Conservation (phyloP, 2,888 invertebrate species). For the Dione vanillae region DNA sequence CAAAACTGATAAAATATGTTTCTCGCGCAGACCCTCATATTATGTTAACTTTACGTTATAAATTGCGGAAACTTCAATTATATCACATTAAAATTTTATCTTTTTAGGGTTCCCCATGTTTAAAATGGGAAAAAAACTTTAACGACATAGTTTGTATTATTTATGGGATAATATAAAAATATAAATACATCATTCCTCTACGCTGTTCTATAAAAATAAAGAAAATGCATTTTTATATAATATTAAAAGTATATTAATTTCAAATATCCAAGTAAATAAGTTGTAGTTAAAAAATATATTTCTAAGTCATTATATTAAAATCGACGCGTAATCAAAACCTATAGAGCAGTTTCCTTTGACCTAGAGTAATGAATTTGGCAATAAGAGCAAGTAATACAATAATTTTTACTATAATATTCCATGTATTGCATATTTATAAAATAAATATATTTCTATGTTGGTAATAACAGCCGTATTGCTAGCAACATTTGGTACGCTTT, state of each 20-base stretch:
- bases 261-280: too few relatives aligned
- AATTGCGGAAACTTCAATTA: constrained; percentile 49
- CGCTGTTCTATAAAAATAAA: too few relatives aligned
- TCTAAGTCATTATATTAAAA: too few relatives aligned
- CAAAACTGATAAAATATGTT: constrained; percentile 79
- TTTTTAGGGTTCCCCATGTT: neutral
- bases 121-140: neutral
- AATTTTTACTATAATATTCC: neutral
- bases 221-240: too few relatives aligned
- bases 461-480: constrained; percentile 49
- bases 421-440: constrained; percentile 10
- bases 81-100: neutral
- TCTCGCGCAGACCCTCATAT: constrained; percentile 61
- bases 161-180: too few relatives aligned
- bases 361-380: too few relatives aligned
- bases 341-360: too few relatives aligned
- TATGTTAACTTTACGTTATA: constrained; percentile 61
- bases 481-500: constrained; percentile 69
- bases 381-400: too few relatives aligned
- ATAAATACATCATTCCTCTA: too few relatives aligned
- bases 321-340: too few relatives aligned
- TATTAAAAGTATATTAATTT: neutral
- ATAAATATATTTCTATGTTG: constrained; percentile 19
- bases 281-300: too few relatives aligned
- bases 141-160: too few relatives aligned